Base-by-base conservation (phyloP, 2,113 vertebrate genomes). In the Taxidea taxus region DNA sequence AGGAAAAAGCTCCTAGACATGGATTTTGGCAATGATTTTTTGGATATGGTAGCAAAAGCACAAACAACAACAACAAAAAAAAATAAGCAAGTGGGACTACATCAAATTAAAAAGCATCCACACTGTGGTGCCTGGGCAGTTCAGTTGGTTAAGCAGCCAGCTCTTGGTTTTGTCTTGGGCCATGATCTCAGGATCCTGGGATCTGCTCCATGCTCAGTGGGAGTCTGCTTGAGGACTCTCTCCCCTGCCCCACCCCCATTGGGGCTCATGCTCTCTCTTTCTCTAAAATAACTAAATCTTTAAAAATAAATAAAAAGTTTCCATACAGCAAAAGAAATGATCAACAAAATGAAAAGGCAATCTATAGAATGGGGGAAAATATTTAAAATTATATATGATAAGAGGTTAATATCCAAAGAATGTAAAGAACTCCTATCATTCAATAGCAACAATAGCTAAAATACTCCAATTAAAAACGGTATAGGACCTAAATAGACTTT, bases 401-500 rank as follows among this genome's bases (percentile, higher is more conserved):
- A 87, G 10, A 29, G 37, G 47, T 68, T n/a, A 34, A 16, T 29
- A 80, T 80, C 49, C 25, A 68, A 87, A 80, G 54, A 68, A 29
- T 27, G 56, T 25, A 80, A 77, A 68, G 47, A 87, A n/a, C 21
- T 87, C 44, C 44, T 27, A 42, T 13, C 42, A 66, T 37, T 77
- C 70, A 86, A 86, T 66, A 78, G 78, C 74, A 62, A 87, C 34
- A 54, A 87, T 60, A 62, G 80, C 56, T 51, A 72, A 89, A 82
- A 89, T 42, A 62, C 49, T 74, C 27, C 7, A 74, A 89, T 34
- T 83, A 51, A 74, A 80, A n/a, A 82, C 16, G n/a, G 7, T 27
- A 51, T 74, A 34, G 9, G 25, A 23, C 44, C 56, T 23, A 4
- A 85, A 34, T 34, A 74, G 20, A 74, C 2, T 51, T 94, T 72